Base-by-base conservation (phyloP, 2,888 invertebrate genomes). In the Idaea aversata region DNA sequence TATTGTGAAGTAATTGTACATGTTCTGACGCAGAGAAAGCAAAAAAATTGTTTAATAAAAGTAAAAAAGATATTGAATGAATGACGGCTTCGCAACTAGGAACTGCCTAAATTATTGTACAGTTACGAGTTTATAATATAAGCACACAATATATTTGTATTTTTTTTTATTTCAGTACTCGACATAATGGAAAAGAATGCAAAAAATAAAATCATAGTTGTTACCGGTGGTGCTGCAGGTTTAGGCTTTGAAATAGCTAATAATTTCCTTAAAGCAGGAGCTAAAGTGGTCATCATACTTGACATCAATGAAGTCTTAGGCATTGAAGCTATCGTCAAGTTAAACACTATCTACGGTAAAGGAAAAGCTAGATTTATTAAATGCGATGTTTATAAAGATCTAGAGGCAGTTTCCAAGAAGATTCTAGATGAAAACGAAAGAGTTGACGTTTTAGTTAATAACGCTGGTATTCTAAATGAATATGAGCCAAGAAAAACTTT, bases 221-320 rank as follows among this genome's bases (percentile, higher is more conserved):
- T 94, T 15, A 94, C 94, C 1, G 94, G 94, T 0, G 94, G 88
- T 34, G 93, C 93, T 0, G 82, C 84, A 59, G 94, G 94, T 1
- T 93, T 94, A 60, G 94, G 94, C 0, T 84, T 85, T 35, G 83
- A 84, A 60, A 92, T 89, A 58, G 86, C 87, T 0, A 81, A 85
- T 3, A 84, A 87, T 67, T 86, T 93, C 59, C 74, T 94, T 4
- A 80, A 83, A 63, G 84, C 88, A 66, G 91, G 90, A 58, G 84
- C 76, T 0, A 81, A 77, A 68, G 59, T 66, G 6, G 66, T 76
- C 0, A 67, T 83, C 4, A 61, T 85, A 5, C 64, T 83, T 3
- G 85, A 84, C 34, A 67, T 80, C 0, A 70, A 75, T 57, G 74
- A 80, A 63, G 68, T 68, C 16, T 60, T 67, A 59, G 84, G 93